phyloP scores from a whole-genome alignment of 2,888 invertebrate species.

The Flexamia atlantica region DNA sequence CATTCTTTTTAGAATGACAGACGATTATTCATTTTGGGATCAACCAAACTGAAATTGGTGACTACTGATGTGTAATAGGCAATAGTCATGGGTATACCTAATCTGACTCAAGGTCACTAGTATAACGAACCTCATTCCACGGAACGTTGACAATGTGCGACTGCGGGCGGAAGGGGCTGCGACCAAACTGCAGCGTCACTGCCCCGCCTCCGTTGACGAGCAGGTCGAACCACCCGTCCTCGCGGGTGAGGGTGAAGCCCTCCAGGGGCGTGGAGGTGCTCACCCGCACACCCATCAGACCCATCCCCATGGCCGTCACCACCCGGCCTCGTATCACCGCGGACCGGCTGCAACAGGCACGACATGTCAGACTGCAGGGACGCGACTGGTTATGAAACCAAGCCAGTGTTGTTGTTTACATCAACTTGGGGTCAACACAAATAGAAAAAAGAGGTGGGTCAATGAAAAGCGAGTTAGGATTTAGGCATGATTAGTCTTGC shows the following conservation, averaged over 20 bases:
- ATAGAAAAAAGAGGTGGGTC: no score
- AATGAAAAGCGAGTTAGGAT: no score
- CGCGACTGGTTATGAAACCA: not conserved
- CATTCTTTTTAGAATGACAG: no score
- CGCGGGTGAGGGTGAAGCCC: constrained; percentile 95
- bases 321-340: constrained; percentile 98
- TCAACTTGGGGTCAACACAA: no score
- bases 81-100: no score
- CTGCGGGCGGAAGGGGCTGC: constrained; percentile 93
- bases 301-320: constrained; percentile 93
- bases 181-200: constrained; percentile 95
- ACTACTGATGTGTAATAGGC: no score
- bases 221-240: constrained; percentile 96
- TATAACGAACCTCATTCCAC: constrained; percentile 94
- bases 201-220: constrained; percentile 99
- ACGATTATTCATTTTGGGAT: no score
- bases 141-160: constrained; percentile 94
- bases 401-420: not conserved
- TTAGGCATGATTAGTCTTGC: no score
- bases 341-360: constrained; percentile 85
- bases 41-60: no score
- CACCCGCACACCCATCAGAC: constrained; percentile 96
- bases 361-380: not conserved
- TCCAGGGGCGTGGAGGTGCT: constrained; percentile 96
- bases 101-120: no score